Evolutionary conservation across 2,888 invertebrate species (phyloP), one percentile per base, ranked within the genome.

Genomic region (Brenthis daphne): DNA sequence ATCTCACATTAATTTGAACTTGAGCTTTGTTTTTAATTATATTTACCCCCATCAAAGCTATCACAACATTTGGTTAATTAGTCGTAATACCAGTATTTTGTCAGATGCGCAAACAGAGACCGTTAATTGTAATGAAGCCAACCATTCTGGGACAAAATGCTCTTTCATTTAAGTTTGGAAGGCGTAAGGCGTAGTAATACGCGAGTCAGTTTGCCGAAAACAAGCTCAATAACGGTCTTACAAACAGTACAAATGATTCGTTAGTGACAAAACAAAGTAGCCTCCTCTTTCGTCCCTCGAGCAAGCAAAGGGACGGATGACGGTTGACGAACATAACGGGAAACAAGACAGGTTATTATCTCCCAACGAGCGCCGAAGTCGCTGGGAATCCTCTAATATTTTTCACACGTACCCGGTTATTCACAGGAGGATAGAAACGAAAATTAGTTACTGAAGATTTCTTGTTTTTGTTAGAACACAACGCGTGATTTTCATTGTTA

Each of bases 311-410:
- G 77, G 85, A 85, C 77, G 75, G 79, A 74, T 76, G 77, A 76
- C 76, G 76, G 80, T 79, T 90, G 90, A 90, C 88, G 86, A 85
- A 80, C 82, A 80, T 82, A 85, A 85, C 86, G 83, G 84, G 82
- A 85, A 87, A 89, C 89, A 88, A 88, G 92, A 90, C 92, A 92
- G 87, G 86, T 91, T 91, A 91, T 92, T 92, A 91, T 91, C 89
- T 89, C 84, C 78, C 82, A 82, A 84, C 85, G 79, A 86, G 83
- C 84, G 67, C 85, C 79, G 85, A 89, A 43, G 37, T 43, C 37
- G 88, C 86, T 84, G 85, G 80, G 83, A 84, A 84, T 83, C 84
- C 85, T 87, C 86, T 81, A 83, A 88, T 91, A 92, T 92, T 92
- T 91, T 90, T 88, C 86, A 90, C 92, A 91, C 92, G 92, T 92